Base-by-base conservation (phyloP, 23 tunicate species). In the Pegea sp. region DNA sequence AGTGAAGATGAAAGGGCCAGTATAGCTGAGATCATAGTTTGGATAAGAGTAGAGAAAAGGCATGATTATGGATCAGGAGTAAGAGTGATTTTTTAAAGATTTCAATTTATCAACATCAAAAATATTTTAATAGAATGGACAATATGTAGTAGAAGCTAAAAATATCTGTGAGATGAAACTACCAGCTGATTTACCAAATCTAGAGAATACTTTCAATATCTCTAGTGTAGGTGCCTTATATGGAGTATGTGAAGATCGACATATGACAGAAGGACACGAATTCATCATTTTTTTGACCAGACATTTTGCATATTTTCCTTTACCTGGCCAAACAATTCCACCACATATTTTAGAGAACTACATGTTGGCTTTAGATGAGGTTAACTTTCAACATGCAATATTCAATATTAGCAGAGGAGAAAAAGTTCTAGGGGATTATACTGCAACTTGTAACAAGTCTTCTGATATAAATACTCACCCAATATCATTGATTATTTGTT, bases 311-410 rank as follows among this genome's bases (percentile, higher is more conserved):
- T 38, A 38, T 38, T 38, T 38, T 38, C 46, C 46, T 38, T 16
- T 38, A 11, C 46, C 46, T 11, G 46, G 46, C 16, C 46, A 38
- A 38, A 38, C 46, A 38, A 38, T 38, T 38, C 46, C 46, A 11
- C 46, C 46, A 38, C 16, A 8, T 11, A 11, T 8, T 11, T 38
- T 38, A 38, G 16, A 38, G 11, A 38, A 38, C 46, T 38, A 38
- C 16, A 16, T 38, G 46, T 16, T 38, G 16, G 46, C 13, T 8
- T 16, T 38, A 8, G 46, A 38, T 38, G 46, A 38, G 16, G 46
- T 38, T 8, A 38, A 38, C 16, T 38, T 16, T 8, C 46, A 38
- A 38, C 46, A 38, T 16, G 46, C 46, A 38, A 38, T 38, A 8
- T 38, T 38, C 46, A 38, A 38, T 38, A 16, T 38, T 8, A 38